Evolutionary conservation across 2,797 vertebrate species (phyloP).

Genomic region (Kryptolebias ocellatus): DNA sequence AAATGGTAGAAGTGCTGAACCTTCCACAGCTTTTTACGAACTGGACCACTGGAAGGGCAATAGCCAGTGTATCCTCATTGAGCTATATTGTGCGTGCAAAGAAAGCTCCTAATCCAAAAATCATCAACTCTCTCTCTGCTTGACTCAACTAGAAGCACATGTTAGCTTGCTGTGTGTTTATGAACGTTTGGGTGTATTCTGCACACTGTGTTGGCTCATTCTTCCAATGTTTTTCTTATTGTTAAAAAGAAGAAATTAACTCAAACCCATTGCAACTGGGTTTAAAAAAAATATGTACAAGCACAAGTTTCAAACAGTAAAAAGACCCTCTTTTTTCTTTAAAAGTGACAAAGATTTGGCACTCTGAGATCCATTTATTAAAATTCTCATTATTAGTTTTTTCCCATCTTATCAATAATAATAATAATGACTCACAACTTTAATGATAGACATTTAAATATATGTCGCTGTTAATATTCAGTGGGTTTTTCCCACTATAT

Average conservation of each 20-base stretch:
- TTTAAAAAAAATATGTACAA: too few relatives aligned
- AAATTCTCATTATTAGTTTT: too few relatives aligned
- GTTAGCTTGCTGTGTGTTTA: slow-evolving; percentile 40
- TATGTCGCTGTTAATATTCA: too few relatives aligned
- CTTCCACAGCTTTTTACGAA: slow-evolving; percentile 67
- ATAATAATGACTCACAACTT: too few relatives aligned
- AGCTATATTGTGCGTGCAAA: slow-evolving; percentile 72
- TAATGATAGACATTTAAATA: too few relatives aligned
- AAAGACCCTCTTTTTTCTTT: too few relatives aligned
- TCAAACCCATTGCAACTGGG: too few relatives aligned
- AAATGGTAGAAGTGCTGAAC: slow-evolving; percentile 33
- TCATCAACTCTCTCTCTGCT: slow-evolving; percentile 51
- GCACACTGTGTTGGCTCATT: slow-evolving; percentile 22
- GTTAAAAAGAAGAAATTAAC: slow-evolving; percentile 1
- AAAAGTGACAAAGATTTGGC: too few relatives aligned
- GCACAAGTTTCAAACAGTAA: too few relatives aligned
- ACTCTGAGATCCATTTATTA: too few relatives aligned
- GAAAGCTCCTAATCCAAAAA: slow-evolving; percentile 67
- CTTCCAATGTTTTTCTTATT: background rate
- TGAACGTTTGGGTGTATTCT: slow-evolving; percentile 18
- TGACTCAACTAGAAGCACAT: slow-evolving; percentile 54
- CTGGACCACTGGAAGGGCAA: slow-evolving; percentile 67
- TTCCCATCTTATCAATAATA: too few relatives aligned
- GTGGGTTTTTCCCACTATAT: too few relatives aligned
- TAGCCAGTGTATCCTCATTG: slow-evolving; percentile 72